phyloP scores from a whole-genome alignment of 1,140 invertebrate species.

The Gryllus bimaculatus region DNA sequence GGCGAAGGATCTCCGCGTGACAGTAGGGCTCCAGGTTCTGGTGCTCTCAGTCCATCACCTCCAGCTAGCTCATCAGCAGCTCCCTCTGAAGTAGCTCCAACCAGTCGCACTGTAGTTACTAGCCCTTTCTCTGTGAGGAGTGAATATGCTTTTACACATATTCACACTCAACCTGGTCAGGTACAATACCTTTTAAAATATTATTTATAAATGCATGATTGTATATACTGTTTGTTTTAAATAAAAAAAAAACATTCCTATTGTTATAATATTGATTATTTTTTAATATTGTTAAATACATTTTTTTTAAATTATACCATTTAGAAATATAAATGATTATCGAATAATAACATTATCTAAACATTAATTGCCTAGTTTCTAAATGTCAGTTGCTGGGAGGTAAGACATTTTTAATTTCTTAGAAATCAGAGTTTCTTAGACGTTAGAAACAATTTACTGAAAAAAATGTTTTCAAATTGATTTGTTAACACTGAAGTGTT shows the following conservation, averaged over 20 bases:
- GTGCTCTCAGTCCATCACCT: constrained; percentile 26
- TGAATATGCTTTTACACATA: constrained; percentile 80
- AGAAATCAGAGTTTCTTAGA: too few relatives aligned
- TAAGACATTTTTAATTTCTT: too few relatives aligned
- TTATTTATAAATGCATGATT: not conserved
- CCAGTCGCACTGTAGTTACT: constrained; percentile 40
- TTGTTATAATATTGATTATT: too few relatives aligned
- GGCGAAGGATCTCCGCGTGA: constrained; percentile 38
- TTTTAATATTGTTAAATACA: too few relatives aligned
- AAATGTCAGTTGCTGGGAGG: too few relatives aligned
- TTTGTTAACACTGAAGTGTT: too few relatives aligned
- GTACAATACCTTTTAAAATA: constrained; percentile 36
- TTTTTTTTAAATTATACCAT: too few relatives aligned
- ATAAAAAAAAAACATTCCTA: not conserved
- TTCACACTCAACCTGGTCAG: constrained; percentile 82
- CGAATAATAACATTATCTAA: too few relatives aligned
- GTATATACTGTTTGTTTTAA: not conserved
- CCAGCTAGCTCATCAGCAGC: constrained; percentile 29
- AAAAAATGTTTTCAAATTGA: too few relatives aligned
- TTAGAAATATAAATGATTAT: too few relatives aligned
- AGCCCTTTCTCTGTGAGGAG: constrained; percentile 46
- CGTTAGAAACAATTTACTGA: too few relatives aligned
- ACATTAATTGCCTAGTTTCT: too few relatives aligned
- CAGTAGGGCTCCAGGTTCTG: constrained; percentile 24
- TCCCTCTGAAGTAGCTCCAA: constrained; percentile 26